These are phyloP conservation scores for Orientallactaga bullata DNA, from an alignment of 2,113 vertebrate genomes.

Conservation along the genomic window DNA sequence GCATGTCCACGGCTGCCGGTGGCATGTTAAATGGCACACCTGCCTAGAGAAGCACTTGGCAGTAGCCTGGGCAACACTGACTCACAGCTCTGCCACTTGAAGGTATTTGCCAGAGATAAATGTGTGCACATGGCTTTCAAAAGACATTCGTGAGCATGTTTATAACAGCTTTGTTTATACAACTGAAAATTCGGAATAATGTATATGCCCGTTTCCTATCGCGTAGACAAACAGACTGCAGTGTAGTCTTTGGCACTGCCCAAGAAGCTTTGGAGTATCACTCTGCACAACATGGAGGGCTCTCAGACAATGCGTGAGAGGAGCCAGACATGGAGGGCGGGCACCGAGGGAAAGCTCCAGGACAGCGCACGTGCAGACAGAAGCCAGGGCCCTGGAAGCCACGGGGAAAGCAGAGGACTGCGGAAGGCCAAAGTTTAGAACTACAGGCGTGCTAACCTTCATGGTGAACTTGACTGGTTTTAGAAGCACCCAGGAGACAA, in stretches of 20 bases:
- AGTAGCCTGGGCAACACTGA: accelerated
- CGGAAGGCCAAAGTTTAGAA: not conserved
- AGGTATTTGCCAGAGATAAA: accelerated
- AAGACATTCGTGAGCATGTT: not conserved
- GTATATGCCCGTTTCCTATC: accelerated
- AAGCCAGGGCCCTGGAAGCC: accelerated
- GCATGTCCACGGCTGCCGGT: accelerated
- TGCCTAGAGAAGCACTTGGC: accelerated
- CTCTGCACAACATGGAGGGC: accelerated
- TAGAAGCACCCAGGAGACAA: too few relatives aligned
- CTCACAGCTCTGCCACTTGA: accelerated
- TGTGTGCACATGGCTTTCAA: accelerated
- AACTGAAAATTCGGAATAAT: too few relatives aligned
- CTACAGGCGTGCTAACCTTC: too few relatives aligned
- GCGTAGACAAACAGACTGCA: accelerated
- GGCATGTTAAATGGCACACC: accelerated
- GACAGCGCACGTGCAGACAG: not conserved
- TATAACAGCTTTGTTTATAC: accelerated
- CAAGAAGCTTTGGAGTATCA: not conserved
- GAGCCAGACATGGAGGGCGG: accelerated
- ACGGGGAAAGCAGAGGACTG: accelerated
- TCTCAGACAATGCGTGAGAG: not conserved
- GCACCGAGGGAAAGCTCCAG: not conserved
- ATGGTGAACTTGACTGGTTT: too few relatives aligned
- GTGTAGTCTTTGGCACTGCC: accelerated